Base-by-base conservation (phyloP, 2,113 vertebrate genomes). In the Alexandromys fortis region DNA sequence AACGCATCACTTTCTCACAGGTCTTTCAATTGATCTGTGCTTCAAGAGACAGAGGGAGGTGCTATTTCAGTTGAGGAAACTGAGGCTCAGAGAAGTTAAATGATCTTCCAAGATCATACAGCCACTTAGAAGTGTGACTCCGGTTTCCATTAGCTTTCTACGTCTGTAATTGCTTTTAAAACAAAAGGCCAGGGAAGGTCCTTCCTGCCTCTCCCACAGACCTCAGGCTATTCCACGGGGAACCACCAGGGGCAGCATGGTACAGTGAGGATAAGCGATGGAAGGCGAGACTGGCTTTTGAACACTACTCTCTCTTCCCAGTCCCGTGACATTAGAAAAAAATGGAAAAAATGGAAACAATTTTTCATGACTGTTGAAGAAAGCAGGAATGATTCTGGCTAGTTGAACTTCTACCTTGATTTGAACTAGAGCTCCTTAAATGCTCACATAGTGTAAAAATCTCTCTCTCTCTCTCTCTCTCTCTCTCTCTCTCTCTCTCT, bases 201-300 rank as follows among this genome's bases (percentile, higher is more conserved):
- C 45, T 61, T 61, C 26, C 52, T 49, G 28, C 19, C 83, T 61
- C n/a, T 77, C 78, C 52, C 14, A 0, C 21, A 35, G 82, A 90
- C 38, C 45, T 96, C 81, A 73, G 81, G 63, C 72, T 49, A 63
- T 42, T 70, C 30, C 83, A n/a, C 42, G 89, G 79, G 47, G 73
- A 92, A 88, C 92, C 86, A 85, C 22, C 72, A 90, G 73, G 68
- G 87, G 92, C 86, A 96, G 92, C 75, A 87, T 35, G 30, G 63
- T 6, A n/a, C 78, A 63, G 45, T 1, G n/a, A 65, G 92, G 86
- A 58, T 7, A 33, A 11, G 78, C 22, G 30, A 10, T 35, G 16
- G 65, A 89, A 82, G 47, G 30, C 65, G 10, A 58, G 68, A 82
- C 28, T 58, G 65, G 55, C 67, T 82, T 90, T 75, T 78, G 28